Base-by-base conservation (phyloP, 2,888 invertebrate genomes). In the Rotaria magnacalcarata region DNA sequence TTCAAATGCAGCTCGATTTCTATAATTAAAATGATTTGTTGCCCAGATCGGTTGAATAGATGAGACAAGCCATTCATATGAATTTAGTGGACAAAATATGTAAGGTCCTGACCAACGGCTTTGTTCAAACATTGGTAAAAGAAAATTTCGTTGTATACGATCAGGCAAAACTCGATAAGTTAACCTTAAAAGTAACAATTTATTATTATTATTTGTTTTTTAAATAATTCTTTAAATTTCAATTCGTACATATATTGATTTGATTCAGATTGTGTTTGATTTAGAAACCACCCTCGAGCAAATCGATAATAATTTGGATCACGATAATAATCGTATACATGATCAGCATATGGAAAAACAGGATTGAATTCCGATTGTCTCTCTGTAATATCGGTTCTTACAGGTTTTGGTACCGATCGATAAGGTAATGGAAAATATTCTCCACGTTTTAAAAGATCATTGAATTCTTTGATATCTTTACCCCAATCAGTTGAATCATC, bases 41-140 rank as follows among this genome's bases (percentile, higher is more conserved):
- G 86, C 86, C 86, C 86, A 86, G 21, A 86, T 86, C 24, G 86
- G 86, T 27, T 75, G 41, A 60, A 80, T 85, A 34, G 84, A 75
- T 16, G 85, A 43, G 0, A 86, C 85, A 24, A 86, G 43, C 86
- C 86, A 86, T 58, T 86, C 34, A 3, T 75, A 56, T n/a, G 86
- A 75, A 75, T 75, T 85, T 27, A 85, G 24, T 80, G 80, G 80
- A 80, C 86, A 86, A 56, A 47, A 86, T 50, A 74, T 56, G 80
- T 86, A 86, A 7, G 86, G 86, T 52, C 85, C 56, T 14, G 86
- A 85, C 86, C 86, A 86, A 60, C 58, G 58, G 14, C 0, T 47
- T 21, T 80, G 80, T 11, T 80, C 80, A 24, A 80, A 47, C 43
- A 47, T 80, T 0, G 80, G 80, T n/a, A 80, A 43, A 47, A 80